Percentiles rank a stretch among this genome's conserved stretches.
Evolutionary conservation across 2,113 vertebrate species (phyloP).

Genomic region (Corvus cornix): DNA sequence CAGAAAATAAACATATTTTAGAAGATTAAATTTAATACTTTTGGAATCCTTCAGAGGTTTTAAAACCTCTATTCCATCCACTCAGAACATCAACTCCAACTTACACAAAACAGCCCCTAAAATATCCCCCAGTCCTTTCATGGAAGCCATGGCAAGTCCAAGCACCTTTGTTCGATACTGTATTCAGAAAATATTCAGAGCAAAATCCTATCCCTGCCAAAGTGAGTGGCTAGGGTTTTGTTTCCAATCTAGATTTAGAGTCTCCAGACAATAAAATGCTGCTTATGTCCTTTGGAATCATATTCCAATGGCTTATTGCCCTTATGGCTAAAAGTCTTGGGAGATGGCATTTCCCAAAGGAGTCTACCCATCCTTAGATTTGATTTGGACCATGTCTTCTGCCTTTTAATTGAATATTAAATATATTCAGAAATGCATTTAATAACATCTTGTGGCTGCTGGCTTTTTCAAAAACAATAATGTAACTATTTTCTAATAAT

Average conservation of each 20-base stretch:
- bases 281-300: neutral
- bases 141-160: neutral
- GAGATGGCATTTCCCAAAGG: constrained; percentile 20
- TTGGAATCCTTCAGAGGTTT: neutral
- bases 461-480: constrained; percentile 25
- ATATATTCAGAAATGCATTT: constrained; percentile 23
- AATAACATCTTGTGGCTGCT: constrained; percentile 16
- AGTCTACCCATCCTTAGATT: neutral
- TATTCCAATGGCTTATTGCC: neutral
- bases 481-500: constrained; percentile 18
- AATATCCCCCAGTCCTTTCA: neutral
- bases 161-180: neutral
- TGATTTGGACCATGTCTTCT: neutral
- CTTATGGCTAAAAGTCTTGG: neutral
- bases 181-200: neutral
- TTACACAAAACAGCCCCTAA: neutral
- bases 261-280: neutral
- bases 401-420: constrained; percentile 7
- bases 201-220: neutral
- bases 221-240: neutral
- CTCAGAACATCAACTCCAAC: neutral
- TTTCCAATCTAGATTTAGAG: neutral
- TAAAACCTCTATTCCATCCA: neutral
- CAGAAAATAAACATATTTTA: neutral
- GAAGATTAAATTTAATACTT: neutral